Percentiles rank a stretch among this genome's conserved stretches.
Evolutionary conservation across 2,888 invertebrate genomes (phyloP).

Genomic region (Meta bourneti): DNA sequence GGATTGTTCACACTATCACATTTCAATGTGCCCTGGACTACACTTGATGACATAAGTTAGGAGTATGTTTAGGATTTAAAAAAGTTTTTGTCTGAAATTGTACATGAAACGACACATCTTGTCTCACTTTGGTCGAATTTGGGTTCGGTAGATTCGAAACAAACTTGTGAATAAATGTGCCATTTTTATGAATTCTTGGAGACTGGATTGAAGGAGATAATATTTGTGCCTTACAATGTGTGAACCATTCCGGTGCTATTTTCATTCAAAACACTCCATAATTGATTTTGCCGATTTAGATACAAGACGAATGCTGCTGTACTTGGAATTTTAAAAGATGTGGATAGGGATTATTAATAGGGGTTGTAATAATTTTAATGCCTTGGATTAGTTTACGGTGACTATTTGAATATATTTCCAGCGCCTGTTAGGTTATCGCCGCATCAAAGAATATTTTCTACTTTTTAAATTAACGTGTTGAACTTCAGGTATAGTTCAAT

Average conservation of each 20-base stretch:
- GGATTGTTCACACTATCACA: no score
- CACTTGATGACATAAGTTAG: no score
- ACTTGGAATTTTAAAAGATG: slow-evolving; percentile 8
- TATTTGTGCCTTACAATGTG: slow-evolving; percentile 17
- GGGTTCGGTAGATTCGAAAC: no score
- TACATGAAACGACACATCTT: no score
- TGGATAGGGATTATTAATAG: not conserved
- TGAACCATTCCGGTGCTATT: not conserved
- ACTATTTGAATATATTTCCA: no score
- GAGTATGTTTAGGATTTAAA: no score
- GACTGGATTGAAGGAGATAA: not conserved
- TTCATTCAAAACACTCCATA: not conserved
- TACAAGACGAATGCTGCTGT: slow-evolving; percentile 35
- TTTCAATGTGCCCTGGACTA: no score
- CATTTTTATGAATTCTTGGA: no score
- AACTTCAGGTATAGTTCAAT: no score
- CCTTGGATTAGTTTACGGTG: not conserved
- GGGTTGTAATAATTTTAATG: not conserved
- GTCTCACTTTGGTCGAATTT: no score
- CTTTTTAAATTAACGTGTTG: not conserved
- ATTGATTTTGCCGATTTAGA: slow-evolving; percentile 30
- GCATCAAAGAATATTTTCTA: not conserved
- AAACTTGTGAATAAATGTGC: no score
- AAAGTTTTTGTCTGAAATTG: no score
- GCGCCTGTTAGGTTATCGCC: not conserved